Base-by-base conservation (phyloP, 2,113 vertebrate species). In the Corydoras maculifer region DNA sequence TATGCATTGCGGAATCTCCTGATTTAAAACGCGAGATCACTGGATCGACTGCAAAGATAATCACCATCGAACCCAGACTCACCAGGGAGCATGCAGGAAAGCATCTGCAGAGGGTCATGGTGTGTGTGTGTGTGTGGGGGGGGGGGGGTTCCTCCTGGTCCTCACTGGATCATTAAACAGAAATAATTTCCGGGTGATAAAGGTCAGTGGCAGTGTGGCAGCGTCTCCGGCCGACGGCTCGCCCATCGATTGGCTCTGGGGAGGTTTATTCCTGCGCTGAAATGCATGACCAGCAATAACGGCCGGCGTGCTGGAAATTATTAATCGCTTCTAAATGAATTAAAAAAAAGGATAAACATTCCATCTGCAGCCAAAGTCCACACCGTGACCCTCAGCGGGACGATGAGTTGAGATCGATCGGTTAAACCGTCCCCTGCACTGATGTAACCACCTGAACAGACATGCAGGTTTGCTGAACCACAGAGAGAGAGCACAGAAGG, bases 151-250 rank as follows among this genome's bases (percentile, higher is more conserved):
- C 72, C 73, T 73, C 65, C 77, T 84, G n/a, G 81, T 82, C 82
- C 69, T 77, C 80, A 61, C 25, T 60, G 77, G 82, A 86, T 86
- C 79, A 87, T 88, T 87, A 87, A 84, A 87, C 80, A 68, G 71
- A 87, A 88, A 87, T 86, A 80, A 86, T 87, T 87, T 72, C 86
- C 86, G 86, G 82, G 82, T 70, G 76, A 73, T 79, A 86, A 89
- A 89, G 85, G 85, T 87, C 86, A 87, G 72, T 74, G 69, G 50
- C 75, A 75, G 81, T 84, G 84, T 79, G 59, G 65, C 70, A 75
- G 71, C 79, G 53, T 73, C 73, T 68, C 73, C 65, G 25, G 55
- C 31, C 65, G 54, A 78, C 71, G 29, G 25, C 67, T 53, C 2
- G 9, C 65, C 66, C 60, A 72, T 79, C 64, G 68, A 77, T 79